A percentile compares a stretch with the other conserved stretches of the same genome.
These are phyloP conservation scores for Cetoscarus ocellatus DNA, from an alignment of 2,797 vertebrate species.

Conservation along the genomic window DNA sequence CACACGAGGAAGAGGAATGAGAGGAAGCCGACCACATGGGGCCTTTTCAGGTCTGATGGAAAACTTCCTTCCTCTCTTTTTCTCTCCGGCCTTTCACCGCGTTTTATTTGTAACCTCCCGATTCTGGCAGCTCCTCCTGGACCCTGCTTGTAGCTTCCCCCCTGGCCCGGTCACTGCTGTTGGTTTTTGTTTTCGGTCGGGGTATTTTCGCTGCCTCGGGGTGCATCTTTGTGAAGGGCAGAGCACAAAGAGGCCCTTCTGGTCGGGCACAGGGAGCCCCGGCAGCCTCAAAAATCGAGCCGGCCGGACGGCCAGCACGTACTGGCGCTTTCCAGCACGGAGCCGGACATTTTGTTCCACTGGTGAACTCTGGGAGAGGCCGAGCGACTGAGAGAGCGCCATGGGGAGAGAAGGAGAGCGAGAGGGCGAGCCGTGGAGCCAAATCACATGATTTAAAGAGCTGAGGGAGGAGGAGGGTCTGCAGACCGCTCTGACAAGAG, in stretches of 20 bases:
- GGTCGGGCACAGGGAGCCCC: conserved; percentile 54
- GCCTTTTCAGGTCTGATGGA: conserved; percentile 52
- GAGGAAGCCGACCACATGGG: conserved; percentile 33
- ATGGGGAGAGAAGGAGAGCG: conserved; percentile 19
- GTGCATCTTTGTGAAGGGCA: conserved; percentile 68
- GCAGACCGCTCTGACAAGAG: too few relatives aligned
- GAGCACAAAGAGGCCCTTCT: conserved; percentile 77
- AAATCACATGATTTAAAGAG: conserved; percentile 69
- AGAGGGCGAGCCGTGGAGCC: conserved; percentile 49
- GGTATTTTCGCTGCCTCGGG: conserved; percentile 43
- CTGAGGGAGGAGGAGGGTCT: conserved; percentile 9
- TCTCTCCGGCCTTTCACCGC: conserved; percentile 48
- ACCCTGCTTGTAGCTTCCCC: conserved; percentile 7
- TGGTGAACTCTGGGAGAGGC: conserved; percentile 74
- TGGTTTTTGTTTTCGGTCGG: conserved; percentile 57
- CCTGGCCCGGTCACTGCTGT: conserved; percentile 44
- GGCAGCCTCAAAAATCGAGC: conserved; percentile 60
- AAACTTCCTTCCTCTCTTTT: conserved; percentile 70
- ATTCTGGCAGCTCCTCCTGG: conserved; percentile 51
- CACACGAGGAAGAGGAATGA: conserved; percentile 27
- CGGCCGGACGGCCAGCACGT: conserved; percentile 63
- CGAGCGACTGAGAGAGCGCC: conserved; percentile 36
- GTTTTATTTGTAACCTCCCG: conserved; percentile 55
- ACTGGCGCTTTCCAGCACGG: conserved; percentile 74
- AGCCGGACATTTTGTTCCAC: conserved; percentile 89